These are phyloP conservation scores for Spilogale gracilis DNA, from an alignment of 2,113 vertebrate genomes.

Conservation along the genomic window DNA sequence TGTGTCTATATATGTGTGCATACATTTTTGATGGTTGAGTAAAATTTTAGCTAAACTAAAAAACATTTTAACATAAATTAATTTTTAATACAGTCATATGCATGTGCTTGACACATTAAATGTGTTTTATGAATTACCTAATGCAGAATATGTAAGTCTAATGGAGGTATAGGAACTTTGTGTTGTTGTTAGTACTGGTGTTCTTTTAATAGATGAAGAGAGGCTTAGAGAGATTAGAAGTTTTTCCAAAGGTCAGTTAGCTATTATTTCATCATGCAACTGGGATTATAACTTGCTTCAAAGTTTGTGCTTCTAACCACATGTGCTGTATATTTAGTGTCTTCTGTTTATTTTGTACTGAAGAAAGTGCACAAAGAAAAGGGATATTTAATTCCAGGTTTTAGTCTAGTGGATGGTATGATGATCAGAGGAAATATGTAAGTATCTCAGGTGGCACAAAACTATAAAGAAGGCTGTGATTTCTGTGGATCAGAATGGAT, in stretches of 20 bases:
- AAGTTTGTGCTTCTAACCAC: neutral
- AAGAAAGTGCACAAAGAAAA: neutral
- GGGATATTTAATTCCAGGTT: neutral
- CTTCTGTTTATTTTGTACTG: constrained; percentile 22
- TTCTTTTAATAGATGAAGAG: neutral
- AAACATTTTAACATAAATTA: neutral
- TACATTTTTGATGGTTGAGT: constrained; percentile 27
- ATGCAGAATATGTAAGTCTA: neutral
- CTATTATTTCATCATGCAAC: neutral
- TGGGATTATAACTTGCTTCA: constrained; percentile 31
- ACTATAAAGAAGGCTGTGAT: neutral
- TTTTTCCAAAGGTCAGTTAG: constrained; percentile 20
- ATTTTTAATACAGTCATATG: neutral
- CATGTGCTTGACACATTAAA: neutral
- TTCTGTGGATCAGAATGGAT: neutral
- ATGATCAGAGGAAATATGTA: neutral
- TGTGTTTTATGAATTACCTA: constrained; percentile 11
- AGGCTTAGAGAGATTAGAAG: neutral
- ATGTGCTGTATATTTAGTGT: neutral
- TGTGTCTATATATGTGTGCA: neutral
- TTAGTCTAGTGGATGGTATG: neutral
- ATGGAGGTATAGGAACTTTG: neutral
- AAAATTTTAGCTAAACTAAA: constrained; percentile 50
- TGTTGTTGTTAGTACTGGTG: neutral
- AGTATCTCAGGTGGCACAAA: neutral